Percentiles rank a stretch among this genome's conserved stretches.
Evolutionary conservation across 2,888 invertebrate genomes (phyloP).

Genomic region (Ophion slaviceki): DNA sequence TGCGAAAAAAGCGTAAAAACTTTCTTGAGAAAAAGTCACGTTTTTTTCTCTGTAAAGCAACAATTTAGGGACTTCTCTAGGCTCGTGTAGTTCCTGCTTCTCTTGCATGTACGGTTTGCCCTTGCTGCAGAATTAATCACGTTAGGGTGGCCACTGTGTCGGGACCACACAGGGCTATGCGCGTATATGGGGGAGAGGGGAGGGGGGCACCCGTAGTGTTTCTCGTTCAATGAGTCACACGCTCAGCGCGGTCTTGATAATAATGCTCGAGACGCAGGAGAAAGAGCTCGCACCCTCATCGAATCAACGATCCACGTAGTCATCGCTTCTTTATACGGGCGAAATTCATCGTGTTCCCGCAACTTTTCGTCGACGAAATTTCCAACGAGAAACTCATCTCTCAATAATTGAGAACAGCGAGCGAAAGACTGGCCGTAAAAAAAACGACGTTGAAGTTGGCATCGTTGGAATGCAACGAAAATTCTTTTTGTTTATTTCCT

Average conservation of each 20-base stretch:
- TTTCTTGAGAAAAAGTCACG: neutral
- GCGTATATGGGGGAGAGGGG: conserved; percentile 24
- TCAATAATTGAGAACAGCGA: neutral
- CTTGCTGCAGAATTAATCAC: conserved; percentile 62
- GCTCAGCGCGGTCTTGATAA: neutral
- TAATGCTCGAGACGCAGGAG: conserved; percentile 12
- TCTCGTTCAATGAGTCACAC: conserved; percentile 63
- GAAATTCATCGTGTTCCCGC: neutral
- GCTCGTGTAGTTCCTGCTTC: conserved; percentile 8
- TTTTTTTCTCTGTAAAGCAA: conserved; percentile 47
- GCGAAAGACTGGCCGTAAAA: neutral
- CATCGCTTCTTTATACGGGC: conserved; percentile 7
- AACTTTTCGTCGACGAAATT: neutral
- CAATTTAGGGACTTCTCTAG: conserved; percentile 41
- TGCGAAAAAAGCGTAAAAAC: neutral
- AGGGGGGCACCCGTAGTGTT: conserved; percentile 52
- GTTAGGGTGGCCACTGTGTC: conserved; percentile 58
- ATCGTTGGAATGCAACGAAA: too few relatives aligned
- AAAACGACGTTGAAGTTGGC: too few relatives aligned
- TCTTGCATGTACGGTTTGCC: conserved; percentile 42
- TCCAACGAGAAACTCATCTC: neutral
- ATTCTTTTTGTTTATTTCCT: too few relatives aligned
- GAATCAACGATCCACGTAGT: neutral
- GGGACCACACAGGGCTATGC: neutral
- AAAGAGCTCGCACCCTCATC: conserved; percentile 19